These are phyloP conservation scores for Acropora yongei DNA, from an alignment of 64 coral and sea anemone genomes.

Conservation along the genomic window DNA sequence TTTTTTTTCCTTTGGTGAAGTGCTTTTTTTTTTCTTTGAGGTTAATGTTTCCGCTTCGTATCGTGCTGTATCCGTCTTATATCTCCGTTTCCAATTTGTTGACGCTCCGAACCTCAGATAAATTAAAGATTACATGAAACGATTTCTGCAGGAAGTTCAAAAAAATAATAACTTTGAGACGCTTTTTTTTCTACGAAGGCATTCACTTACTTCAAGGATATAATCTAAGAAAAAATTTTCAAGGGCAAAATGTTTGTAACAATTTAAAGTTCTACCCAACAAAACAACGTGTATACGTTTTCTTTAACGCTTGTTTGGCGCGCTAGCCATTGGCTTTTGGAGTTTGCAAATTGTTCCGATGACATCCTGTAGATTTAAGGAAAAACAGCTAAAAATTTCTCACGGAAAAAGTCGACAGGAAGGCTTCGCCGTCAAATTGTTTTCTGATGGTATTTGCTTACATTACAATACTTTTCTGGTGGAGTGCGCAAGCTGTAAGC, in stretches of 20 bases:
- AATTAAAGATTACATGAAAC: not conserved
- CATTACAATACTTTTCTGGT: not conserved
- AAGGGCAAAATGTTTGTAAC: not conserved
- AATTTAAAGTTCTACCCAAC: not conserved
- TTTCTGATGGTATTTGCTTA: not conserved
- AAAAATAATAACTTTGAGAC: too few species aligned
- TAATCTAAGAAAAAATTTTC: not conserved
- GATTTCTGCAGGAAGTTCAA: not conserved
- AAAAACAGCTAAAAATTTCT: not conserved
- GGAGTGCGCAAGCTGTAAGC: not conserved
- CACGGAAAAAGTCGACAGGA: not conserved
- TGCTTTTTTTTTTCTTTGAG: not conserved
- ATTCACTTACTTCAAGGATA: not conserved
- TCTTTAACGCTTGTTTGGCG: not conserved
- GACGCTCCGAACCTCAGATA: not conserved
- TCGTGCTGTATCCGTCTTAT: not conserved
- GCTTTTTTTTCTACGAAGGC: not conserved
- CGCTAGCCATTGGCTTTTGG: not conserved
- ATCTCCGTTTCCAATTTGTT: not conserved
- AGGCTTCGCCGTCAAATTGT: not conserved
- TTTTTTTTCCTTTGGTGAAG: not conserved
- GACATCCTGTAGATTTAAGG: not conserved
- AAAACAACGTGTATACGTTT: not conserved
- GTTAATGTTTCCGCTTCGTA: not conserved
- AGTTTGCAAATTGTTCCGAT: conserved; percentile 21